Conservation (phyloP, 2,888 invertebrate species). For the Sphinx pinastri region DNA sequence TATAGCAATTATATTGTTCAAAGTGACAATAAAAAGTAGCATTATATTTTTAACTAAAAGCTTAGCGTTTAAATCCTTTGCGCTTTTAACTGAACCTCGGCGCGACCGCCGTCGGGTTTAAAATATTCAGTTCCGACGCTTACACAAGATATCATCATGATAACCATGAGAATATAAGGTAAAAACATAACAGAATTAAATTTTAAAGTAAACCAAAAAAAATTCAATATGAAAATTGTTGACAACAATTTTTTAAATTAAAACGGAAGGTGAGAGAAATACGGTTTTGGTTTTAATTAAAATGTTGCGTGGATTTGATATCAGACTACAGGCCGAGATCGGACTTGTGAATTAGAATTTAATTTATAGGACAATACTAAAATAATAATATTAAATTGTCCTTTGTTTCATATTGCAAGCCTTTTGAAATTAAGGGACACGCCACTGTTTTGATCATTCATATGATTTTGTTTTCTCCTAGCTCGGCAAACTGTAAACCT, state of each 20-base stretch:
- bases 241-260: slow-evolving; percentile 1
- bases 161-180: slow-evolving; percentile 11
- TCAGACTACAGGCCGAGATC: not conserved
- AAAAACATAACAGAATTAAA: slow-evolving; percentile 11
- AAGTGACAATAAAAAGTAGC: slow-evolving; percentile 14
- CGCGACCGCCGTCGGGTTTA: not conserved
- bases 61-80: slow-evolving; percentile 18
- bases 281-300: slow-evolving; percentile 3
- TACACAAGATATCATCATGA: slow-evolving; percentile 20
- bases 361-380: too few relatives aligned
- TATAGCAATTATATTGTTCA: slow-evolving; percentile 13
- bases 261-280: not conserved
- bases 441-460: too few relatives aligned
- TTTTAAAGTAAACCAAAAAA: slow-evolving; percentile 1
- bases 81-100: slow-evolving; percentile 5
- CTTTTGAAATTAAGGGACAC: too few relatives aligned
- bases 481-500: too few relatives aligned
- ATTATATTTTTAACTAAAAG: slow-evolving; percentile 20
- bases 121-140: slow-evolving; percentile 17
- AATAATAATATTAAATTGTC: too few relatives aligned
- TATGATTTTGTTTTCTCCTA: too few relatives aligned
- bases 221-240: not conserved
- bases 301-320: not conserved
- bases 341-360: too few relatives aligned
- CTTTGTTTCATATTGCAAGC: too few relatives aligned